phyloP scores from a whole-genome alignment of 2,888 invertebrate species.

The Tipula vernalis region DNA sequence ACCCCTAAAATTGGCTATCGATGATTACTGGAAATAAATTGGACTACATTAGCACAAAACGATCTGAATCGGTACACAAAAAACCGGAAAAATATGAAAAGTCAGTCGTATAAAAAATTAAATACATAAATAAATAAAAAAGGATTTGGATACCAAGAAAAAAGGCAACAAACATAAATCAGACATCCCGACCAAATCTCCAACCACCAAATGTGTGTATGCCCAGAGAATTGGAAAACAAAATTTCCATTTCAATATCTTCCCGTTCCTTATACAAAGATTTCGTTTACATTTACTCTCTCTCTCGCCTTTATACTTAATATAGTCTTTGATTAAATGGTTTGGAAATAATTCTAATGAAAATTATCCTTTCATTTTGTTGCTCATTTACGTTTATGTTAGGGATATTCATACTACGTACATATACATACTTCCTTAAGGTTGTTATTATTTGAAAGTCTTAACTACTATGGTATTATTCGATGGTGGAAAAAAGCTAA shows the following conservation, averaged over 20 bases:
- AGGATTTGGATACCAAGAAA: neutral
- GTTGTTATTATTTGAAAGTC: neutral
- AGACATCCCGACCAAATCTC: neutral
- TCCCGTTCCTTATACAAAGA: neutral
- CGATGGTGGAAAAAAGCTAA: neutral
- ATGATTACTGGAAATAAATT: neutral
- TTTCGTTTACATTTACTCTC: neutral
- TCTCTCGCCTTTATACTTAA: neutral
- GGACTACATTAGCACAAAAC: neutral
- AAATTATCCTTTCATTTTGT: neutral
- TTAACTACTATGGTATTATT: neutral
- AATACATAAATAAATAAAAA: neutral
- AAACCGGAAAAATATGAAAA: neutral
- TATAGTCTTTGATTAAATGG: neutral
- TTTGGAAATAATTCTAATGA: conserved; percentile 4
- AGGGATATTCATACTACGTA: neutral
- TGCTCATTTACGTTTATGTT: neutral
- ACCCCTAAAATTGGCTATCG: neutral
- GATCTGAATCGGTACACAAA: neutral
- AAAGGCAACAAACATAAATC: neutral
- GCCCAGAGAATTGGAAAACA: neutral
- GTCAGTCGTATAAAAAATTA: neutral
- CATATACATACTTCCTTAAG: neutral
- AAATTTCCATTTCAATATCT: neutral
- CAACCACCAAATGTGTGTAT: neutral